Evolutionary conservation across 1,140 invertebrate genomes (phyloP).

Genomic region (Drosophila varians): DNA sequence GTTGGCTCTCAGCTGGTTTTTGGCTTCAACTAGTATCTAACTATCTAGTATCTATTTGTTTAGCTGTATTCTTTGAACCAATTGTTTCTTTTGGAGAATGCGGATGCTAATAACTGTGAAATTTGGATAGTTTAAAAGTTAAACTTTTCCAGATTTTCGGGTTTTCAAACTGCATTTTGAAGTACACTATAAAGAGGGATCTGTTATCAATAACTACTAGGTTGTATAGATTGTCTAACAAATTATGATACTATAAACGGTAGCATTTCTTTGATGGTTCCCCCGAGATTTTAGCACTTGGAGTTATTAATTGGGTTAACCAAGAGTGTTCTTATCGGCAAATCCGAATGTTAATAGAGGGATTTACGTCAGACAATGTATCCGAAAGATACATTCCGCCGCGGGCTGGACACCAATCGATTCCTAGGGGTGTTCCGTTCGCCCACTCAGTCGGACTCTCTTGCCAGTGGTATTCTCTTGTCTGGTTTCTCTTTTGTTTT

Average conservation of each 20-base stretch:
- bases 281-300: conserved; percentile 29
- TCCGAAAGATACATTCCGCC: conserved; percentile 20
- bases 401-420: conserved; percentile 39
- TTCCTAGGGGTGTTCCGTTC: conserved; percentile 55
- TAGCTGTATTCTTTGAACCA: conserved; percentile 32
- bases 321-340: no score
- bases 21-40: neutral
- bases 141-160: no score
- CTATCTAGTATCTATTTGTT: conserved; percentile 36
- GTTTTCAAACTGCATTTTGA: no score
- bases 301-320: no score
- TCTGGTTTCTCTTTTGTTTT: conserved; percentile 36
- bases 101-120: neutral
- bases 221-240: neutral
- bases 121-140: no score
- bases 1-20: conserved; percentile 32
- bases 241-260: neutral
- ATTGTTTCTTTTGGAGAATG: neutral
- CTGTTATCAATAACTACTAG: neutral
- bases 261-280: neutral
- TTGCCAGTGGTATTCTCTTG: conserved; percentile 15
- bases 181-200: neutral
- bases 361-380: conserved; percentile 31
- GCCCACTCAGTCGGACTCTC: neutral
- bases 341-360: neutral